Percentiles rank a stretch among this genome's conserved stretches.
Conservation (phyloP, 1,140 invertebrate genomes). For the Panonychus citri region DNA sequence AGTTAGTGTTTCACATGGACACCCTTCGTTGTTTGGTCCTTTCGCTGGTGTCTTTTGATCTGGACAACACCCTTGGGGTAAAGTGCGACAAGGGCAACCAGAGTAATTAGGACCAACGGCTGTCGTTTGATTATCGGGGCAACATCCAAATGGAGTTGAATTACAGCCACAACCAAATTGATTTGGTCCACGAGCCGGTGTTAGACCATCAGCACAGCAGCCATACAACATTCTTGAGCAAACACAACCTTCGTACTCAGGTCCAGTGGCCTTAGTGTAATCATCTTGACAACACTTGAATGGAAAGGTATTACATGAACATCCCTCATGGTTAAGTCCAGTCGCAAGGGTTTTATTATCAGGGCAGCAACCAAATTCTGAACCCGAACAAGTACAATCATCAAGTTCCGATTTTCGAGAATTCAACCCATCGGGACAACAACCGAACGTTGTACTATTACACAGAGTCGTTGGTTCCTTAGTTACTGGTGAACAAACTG, state of each 20-base stretch:
- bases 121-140: conserved; percentile 39
- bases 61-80: conserved; percentile 42
- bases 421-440: conserved; percentile 48
- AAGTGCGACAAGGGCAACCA: conserved; percentile 19
- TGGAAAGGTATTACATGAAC: conserved; percentile 19
- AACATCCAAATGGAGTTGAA: conserved; percentile 38
- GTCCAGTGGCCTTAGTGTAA: conserved; percentile 25
- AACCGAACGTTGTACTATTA: conserved; percentile 33
- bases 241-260: conserved; percentile 14
- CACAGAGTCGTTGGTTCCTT: conserved; percentile 18
- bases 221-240: conserved; percentile 31
- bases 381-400: no score
- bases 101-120: conserved; percentile 27
- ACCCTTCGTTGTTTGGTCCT: conserved; percentile 32
- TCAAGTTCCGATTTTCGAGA: conserved; percentile 19
- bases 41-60: conserved; percentile 57
- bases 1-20: conserved; percentile 17
- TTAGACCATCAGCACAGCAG: conserved; percentile 48
- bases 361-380: conserved; percentile 67
- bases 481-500: no score
- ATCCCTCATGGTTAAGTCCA: not conserved
- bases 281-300: conserved; percentile 56
- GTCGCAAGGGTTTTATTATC: conserved; percentile 38
- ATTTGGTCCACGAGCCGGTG: conserved; percentile 20
- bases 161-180: conserved; percentile 19